Conservation (phyloP, 2,888 invertebrate genomes). For the Mesodorylaimus sp. region DNA sequence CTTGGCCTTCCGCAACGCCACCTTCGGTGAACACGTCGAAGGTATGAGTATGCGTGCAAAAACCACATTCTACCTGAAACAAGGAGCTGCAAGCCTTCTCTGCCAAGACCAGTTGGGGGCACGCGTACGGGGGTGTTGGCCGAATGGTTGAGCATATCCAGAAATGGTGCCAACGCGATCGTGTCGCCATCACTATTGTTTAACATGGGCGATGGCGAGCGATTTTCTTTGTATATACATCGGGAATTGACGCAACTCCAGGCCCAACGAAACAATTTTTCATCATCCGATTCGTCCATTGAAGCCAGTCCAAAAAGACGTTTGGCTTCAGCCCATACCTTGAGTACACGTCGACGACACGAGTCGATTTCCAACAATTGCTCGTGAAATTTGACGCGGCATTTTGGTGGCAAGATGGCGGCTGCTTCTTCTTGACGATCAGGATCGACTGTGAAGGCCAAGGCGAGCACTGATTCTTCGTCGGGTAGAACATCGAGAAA, state of each 20-base stretch:
- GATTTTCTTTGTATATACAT: conserved; percentile 1
- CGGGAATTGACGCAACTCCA: neutral
- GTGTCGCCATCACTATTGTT: conserved; percentile 13
- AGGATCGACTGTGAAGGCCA: too few relatives aligned
- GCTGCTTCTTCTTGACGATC: too few relatives aligned
- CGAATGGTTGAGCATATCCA: conserved; percentile 27
- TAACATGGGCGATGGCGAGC: neutral
- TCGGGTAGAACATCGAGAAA: too few relatives aligned
- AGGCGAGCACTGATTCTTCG: too few relatives aligned
- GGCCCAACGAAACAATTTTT: neutral
- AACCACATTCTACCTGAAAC: neutral
- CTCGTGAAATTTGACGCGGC: too few relatives aligned
- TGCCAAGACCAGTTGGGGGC: neutral
- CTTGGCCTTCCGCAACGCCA: conserved; percentile 16
- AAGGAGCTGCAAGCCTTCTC: neutral
- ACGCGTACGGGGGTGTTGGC: conserved; percentile 14
- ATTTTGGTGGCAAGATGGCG: too few relatives aligned
- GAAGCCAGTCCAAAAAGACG: too few relatives aligned
- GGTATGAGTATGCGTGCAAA: neutral
- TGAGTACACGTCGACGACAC: too few relatives aligned
- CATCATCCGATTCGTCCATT: too few relatives aligned
- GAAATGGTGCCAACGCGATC: conserved; percentile 23
- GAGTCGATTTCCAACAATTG: too few relatives aligned
- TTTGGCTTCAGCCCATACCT: too few relatives aligned
- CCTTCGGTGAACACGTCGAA: conserved; percentile 13